Evolutionary conservation across 2,113 vertebrate genomes (phyloP).

Genomic region (Octodon degus): DNA sequence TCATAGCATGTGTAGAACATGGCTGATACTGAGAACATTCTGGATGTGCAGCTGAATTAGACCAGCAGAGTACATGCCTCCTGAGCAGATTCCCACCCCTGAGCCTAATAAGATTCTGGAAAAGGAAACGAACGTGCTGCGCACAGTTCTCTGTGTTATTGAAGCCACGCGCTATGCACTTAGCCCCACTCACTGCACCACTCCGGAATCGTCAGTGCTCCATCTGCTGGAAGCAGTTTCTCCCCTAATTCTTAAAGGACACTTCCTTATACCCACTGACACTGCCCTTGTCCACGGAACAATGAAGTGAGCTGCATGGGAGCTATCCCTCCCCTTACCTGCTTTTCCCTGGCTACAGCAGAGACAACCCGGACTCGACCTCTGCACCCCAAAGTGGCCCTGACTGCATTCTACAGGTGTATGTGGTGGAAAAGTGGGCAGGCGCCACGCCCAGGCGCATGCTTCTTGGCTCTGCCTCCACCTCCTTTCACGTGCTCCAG

Average conservation of each 20-base stretch:
- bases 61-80: not conserved
- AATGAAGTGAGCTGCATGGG: constrained; percentile 80
- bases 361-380: not conserved
- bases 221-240: constrained; percentile 74
- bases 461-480: not conserved
- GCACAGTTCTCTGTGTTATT: not conserved
- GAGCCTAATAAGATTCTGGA: not conserved
- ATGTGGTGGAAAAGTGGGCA: not conserved
- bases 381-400: not conserved
- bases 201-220: constrained; percentile 66
- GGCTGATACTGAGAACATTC: not conserved
- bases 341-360: constrained; percentile 5
- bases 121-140: not conserved
- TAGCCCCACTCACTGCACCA: not conserved
- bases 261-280: constrained; percentile 79
- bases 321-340: constrained; percentile 54
- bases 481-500: rapidly evolving
- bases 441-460: not conserved
- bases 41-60: not conserved
- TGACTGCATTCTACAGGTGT: not conserved
- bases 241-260: constrained; percentile 83
- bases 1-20: not conserved
- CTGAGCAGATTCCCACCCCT: not conserved
- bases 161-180: not conserved
- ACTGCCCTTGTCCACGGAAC: constrained; percentile 80